Base-by-base conservation (phyloP, 2,888 invertebrate species). In the Rhopalosiphum nymphaeae region DNA sequence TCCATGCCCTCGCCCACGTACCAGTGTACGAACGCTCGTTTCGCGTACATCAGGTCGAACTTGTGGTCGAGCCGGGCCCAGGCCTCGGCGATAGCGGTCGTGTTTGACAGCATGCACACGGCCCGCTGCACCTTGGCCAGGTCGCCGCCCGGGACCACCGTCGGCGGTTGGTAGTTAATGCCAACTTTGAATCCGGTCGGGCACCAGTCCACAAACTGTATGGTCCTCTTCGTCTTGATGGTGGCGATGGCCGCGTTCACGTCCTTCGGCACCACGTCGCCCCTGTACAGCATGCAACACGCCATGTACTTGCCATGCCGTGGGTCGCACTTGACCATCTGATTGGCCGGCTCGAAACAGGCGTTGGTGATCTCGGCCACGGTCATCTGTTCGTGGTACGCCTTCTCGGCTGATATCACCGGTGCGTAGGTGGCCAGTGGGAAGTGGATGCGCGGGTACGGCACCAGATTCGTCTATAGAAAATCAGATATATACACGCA, bases 91-190 rank as follows among this genome's bases (percentile, higher is more conserved):
- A 97, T 97, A 84, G 99, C 98, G 42, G 99, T 99, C 95, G 99
- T 99, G 97, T 99, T 99, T 96, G 98, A 98, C 97, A 99, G 97
- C 99, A 99, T 99, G 97, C 99, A 99, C 67, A 99, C 99, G 95
- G 99, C 99, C 95, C 99, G 98, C 96, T 98, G 98, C 57, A 99
- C 98, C 96, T 98, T 99, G 95, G 99, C 99, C 96, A 98, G 96
- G 96, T 99, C 99, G 53, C 98, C 99, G 16, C 98, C 98, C 36
- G 99, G 99, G 92, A 99, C 98, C 61, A 98, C 98, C 95, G 98
- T 98, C 57, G 98, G 98, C 95, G 98, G 95, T 87, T 95, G 95
- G 89, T 95, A 95, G 94, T 95, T 95, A 94, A 95, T 95, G 61
- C 95, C 95, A 92, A 95, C 95, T 95, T 96, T 96, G 95, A 96